Percentiles rank a stretch among this genome's conserved stretches.
Evolutionary conservation across 2,797 vertebrate species (phyloP).

Genomic region (Melanotaenia nigrans): DNA sequence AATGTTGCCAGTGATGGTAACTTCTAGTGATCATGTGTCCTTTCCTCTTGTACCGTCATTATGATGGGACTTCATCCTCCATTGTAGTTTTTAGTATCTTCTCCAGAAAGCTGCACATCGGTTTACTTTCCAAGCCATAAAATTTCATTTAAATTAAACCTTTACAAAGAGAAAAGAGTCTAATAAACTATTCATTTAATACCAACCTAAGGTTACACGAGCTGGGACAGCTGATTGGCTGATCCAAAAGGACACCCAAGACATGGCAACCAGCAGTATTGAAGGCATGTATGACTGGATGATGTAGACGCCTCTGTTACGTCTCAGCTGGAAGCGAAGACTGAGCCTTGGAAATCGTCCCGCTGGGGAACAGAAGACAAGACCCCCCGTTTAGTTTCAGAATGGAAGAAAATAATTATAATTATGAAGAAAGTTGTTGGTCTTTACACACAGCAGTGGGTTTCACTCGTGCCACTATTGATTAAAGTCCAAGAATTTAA

Average conservation of each 20-base stretch:
- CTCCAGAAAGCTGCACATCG: neutral
- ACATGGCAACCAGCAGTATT: constrained; percentile 96
- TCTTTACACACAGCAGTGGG: constrained; percentile 11
- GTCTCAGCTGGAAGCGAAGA: constrained; percentile 90
- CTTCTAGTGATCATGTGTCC: neutral
- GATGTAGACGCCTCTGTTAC: constrained; percentile 97
- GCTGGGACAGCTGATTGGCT: constrained; percentile 98
- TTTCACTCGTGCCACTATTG: constrained; percentile 25
- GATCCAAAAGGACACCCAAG: constrained; percentile 99
- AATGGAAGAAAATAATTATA: constrained; percentile 18
- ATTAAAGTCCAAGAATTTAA: constrained; percentile 25
- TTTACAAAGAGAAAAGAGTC: neutral
- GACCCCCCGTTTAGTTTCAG: constrained; percentile 25
- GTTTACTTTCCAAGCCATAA: neutral
- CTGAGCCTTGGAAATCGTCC: constrained; percentile 95
- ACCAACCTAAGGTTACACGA: constrained; percentile 92
- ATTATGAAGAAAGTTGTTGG: constrained; percentile 26
- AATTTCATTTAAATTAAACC: neutral
- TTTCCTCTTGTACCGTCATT: neutral
- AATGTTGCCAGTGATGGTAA: neutral
- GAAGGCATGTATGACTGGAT: constrained; percentile 99
- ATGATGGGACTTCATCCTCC: neutral
- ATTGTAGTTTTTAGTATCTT: neutral
- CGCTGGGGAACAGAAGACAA: constrained; percentile 78
- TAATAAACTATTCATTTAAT: neutral